Evolutionary conservation across 1,140 invertebrate genomes (phyloP).

Genomic region (Trachymyrmex cornetzi): DNA sequence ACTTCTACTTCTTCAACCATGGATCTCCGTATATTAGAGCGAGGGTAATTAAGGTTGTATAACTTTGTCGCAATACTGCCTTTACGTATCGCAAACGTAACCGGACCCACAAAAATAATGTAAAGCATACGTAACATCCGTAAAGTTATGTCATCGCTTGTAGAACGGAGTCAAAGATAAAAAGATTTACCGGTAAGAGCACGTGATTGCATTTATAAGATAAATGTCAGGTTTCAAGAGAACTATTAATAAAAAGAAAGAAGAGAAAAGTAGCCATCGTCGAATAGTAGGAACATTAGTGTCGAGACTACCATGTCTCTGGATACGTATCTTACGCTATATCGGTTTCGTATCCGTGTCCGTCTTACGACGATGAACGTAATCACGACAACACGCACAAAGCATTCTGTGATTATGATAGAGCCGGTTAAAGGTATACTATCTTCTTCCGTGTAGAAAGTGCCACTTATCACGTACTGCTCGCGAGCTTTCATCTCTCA

Average conservation of each 20-base stretch:
- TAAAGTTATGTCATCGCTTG: neutral
- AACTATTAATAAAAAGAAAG: neutral
- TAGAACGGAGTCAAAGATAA: neutral
- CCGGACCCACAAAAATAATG: neutral
- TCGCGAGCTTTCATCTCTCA: slow-evolving; percentile 46
- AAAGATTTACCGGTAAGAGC: neutral
- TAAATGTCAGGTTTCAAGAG: neutral
- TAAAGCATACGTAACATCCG: slow-evolving; percentile 10
- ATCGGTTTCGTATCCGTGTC: neutral
- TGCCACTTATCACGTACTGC: slow-evolving; percentile 66
- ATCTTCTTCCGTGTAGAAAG: slow-evolving; percentile 81
- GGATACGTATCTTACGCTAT: neutral
- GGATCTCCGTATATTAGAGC: neutral
- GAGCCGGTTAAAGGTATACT: slow-evolving; percentile 35
- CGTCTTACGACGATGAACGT: neutral
- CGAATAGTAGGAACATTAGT: neutral
- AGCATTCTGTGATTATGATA: slow-evolving; percentile 9
- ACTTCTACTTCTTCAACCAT: neutral
- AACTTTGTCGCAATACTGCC: slow-evolving; percentile 13
- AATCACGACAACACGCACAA: slow-evolving; percentile 40
- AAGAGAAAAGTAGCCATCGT: neutral
- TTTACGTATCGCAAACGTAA: neutral
- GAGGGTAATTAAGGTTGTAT: slow-evolving; percentile 19
- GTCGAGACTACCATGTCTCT: neutral
- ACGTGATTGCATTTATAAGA: neutral